Percentiles rank a stretch among this genome's conserved stretches.
phyloP scores from a whole-genome alignment of 2,797 vertebrate species.

The Onychomys leucogaster region DNA sequence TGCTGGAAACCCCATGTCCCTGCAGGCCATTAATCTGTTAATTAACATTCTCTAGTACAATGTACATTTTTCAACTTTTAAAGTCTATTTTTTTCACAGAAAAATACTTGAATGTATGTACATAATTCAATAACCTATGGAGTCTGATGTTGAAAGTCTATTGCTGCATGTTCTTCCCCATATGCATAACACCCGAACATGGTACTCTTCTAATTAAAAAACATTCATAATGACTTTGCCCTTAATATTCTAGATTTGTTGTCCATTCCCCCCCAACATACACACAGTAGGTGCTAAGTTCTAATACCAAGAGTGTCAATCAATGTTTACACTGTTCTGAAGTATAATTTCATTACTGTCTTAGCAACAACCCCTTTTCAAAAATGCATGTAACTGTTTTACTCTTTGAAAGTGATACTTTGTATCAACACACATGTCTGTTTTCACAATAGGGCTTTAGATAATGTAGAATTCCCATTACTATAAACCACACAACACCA shows the following conservation, averaged over 20 bases:
- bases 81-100: slow-evolving; percentile 45
- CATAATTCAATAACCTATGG: neutral
- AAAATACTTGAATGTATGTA: slow-evolving; percentile 15
- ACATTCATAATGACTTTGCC: neutral
- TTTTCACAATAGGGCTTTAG: neutral
- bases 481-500: neutral
- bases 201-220: neutral
- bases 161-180: neutral
- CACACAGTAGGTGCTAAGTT: neutral
- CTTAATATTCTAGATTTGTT: neutral
- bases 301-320: neutral
- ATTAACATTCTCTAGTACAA: slow-evolving; percentile 64
- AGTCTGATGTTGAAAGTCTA: neutral
- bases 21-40: slow-evolving; percentile 67
- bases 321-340: neutral
- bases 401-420: slow-evolving; percentile 31
- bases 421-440: neutral
- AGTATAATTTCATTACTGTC: neutral
- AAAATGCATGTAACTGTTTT: neutral
- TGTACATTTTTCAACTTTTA: slow-evolving; percentile 55
- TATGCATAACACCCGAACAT: neutral
- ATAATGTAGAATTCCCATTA: neutral
- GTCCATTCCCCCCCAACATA: neutral
- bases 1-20: slow-evolving; percentile 32
- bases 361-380: neutral